These are phyloP conservation scores for Microtus agrestis DNA, from an alignment of 2,797 vertebrate species.

Conservation along the genomic window DNA sequence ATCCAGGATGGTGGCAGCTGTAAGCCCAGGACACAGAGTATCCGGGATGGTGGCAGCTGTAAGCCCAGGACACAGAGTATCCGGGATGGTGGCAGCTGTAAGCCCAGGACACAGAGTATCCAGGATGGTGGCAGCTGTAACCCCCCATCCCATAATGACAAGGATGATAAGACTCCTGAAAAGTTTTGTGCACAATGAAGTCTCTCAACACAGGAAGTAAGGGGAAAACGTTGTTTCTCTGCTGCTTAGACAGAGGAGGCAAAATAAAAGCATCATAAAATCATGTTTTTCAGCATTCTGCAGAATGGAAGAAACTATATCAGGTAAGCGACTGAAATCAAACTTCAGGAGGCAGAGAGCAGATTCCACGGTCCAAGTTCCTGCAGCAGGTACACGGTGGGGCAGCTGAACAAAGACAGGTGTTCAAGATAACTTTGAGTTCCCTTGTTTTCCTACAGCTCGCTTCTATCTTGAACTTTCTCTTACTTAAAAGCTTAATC, in stretches of 20 bases:
- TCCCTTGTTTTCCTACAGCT: constrained; percentile 65
- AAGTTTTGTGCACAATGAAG: too few species aligned
- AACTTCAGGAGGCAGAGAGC: constrained; percentile 33
- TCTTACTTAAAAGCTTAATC: constrained; percentile 45
- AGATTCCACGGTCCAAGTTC: background rate
- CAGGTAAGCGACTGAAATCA: background rate
- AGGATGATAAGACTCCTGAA: background rate
- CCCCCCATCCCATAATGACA: background rate
- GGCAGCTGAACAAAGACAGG: constrained; percentile 46
- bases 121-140: background rate
- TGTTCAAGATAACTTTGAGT: constrained; percentile 64
- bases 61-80: background rate
- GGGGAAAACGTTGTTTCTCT: background rate
- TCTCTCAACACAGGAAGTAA: background rate
- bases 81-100: background rate
- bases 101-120: background rate
- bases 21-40: background rate
- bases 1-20: background rate
- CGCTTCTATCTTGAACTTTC: constrained; percentile 58
- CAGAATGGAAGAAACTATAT: background rate
- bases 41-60: background rate
- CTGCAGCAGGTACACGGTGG: background rate
- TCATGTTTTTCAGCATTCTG: background rate
- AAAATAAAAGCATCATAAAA: constrained; percentile 23
- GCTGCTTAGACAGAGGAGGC: background rate